A percentile compares a stretch with the other conserved stretches of the same genome.
Conservation (phyloP, 1,140 invertebrate species). For the Zaprionus ghesquierei region DNA sequence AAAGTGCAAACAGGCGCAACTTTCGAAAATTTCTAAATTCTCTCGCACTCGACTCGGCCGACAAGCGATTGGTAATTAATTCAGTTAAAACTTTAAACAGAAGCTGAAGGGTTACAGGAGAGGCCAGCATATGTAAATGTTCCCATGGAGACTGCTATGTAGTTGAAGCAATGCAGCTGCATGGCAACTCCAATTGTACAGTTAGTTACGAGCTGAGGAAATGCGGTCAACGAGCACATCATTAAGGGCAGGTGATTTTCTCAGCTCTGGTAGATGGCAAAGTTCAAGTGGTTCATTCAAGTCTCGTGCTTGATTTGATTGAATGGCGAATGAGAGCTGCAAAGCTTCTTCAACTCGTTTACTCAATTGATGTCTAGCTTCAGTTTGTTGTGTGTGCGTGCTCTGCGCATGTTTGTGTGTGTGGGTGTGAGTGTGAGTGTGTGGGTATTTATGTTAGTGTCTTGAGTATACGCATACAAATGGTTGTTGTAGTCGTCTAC, state of each 20-base stretch:
- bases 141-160: conserved; percentile 13
- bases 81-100: conserved; percentile 1
- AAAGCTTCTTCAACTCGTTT: conserved; percentile 35
- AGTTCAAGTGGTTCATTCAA: conserved; percentile 40
- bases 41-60: conserved; percentile 1
- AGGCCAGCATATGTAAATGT: conserved; percentile 7
- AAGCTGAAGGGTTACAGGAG: not conserved
- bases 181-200: not conserved
- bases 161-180: conserved; percentile 1
- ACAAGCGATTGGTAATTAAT: conserved; percentile 40
- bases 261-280: conserved; percentile 6
- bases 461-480: conserved; percentile 53
- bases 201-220: not conserved
- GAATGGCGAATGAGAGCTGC: conserved; percentile 40
- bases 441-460: conserved; percentile 56
- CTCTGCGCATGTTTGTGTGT: not conserved
- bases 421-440: not conserved
- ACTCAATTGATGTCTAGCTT: conserved; percentile 38
- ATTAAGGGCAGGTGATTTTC: conserved; percentile 30
- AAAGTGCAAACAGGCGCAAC: conserved; percentile 26
- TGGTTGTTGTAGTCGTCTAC: conserved; percentile 29
- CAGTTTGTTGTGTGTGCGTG: not conserved
- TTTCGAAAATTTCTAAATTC: conserved; percentile 1
- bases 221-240: conserved; percentile 51
- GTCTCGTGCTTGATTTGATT: conserved; percentile 46